Evolutionary conservation across 2,113 vertebrate species (phyloP).

Genomic region (Caloenas nicobarica): DNA sequence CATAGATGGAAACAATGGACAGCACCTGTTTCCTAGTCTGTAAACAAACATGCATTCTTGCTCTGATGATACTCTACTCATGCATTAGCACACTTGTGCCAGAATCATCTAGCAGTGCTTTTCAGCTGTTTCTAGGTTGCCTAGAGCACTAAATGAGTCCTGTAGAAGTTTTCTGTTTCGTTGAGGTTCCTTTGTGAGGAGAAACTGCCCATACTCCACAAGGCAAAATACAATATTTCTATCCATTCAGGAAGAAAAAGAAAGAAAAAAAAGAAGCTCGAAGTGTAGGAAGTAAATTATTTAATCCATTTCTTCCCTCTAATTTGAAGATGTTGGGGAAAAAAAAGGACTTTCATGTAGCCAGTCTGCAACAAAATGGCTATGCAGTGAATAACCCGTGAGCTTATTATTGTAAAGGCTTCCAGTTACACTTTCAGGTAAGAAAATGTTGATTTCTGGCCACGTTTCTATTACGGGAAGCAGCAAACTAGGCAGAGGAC

Average conservation of each 20-base stretch:
- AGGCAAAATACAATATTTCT: neutral
- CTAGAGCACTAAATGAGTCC: neutral
- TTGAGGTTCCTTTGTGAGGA: neutral
- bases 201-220: neutral
- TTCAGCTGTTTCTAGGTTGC: neutral
- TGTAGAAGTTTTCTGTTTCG: neutral
- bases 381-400: neutral
- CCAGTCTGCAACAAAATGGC: neutral
- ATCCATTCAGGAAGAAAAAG: neutral
- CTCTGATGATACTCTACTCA: neutral
- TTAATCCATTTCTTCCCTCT: neutral
- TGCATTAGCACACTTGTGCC: neutral
- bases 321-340: neutral
- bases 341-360: neutral
- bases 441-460: neutral
- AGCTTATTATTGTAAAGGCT: neutral
- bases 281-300: neutral
- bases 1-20: neutral
- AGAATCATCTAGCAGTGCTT: neutral
- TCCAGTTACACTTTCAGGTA: neutral
- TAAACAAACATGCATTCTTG: neutral
- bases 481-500: neutral
- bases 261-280: neutral
- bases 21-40: neutral
- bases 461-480: neutral